A percentile compares a stretch with the other conserved stretches of the same genome.
Evolutionary conservation across 2,797 vertebrate species (phyloP).

Genomic region (Rhinophrynus dorsalis): DNA sequence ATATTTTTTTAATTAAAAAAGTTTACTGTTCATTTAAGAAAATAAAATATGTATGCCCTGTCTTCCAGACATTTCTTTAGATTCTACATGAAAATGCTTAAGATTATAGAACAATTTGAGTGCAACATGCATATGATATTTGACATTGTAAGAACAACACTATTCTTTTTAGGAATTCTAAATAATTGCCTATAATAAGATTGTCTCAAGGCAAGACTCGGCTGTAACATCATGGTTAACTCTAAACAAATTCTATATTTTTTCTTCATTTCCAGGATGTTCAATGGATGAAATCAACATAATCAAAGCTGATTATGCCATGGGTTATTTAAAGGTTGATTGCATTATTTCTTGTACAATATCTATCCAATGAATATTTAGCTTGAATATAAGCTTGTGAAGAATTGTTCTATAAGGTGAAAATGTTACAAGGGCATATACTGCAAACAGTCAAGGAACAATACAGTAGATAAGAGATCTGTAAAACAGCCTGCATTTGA

Average conservation of each 20-base stretch:
- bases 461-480: neutral
- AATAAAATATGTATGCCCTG: no score
- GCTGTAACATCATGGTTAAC: neutral
- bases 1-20: no score
- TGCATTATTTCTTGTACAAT: constrained; percentile 18
- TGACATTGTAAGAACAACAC: neutral
- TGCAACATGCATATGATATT: no score
- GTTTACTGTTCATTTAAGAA: no score
- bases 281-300: constrained; percentile 21
- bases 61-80: no score
- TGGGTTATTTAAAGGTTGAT: constrained; percentile 36
- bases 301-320: constrained; percentile 43
- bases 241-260: neutral
- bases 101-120: no score
- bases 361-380: neutral
- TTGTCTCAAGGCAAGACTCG: neutral
- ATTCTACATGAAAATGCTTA: no score
- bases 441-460: neutral
- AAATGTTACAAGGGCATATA: constrained; percentile 31
- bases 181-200: neutral
- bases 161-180: neutral
- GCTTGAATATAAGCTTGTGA: neutral
- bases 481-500: constrained; percentile 9
- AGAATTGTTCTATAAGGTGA: constrained; percentile 5
- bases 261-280: neutral